Percentiles rank a stretch among this genome's conserved stretches.
Conservation (phyloP, 2,797 vertebrate genomes). For the Petrocephalus sullivani region DNA sequence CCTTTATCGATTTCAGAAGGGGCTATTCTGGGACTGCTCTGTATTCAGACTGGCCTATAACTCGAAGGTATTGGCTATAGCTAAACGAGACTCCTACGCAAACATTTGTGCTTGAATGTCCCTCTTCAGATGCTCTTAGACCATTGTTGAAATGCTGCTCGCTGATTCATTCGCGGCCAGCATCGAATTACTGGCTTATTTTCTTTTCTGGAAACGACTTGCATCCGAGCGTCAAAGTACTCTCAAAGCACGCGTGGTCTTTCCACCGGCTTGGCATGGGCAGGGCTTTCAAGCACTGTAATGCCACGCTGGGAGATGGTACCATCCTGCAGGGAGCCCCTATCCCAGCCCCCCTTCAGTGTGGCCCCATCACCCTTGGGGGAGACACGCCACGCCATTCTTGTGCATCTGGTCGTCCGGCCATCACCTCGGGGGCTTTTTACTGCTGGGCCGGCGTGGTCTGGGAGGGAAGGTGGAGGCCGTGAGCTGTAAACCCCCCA, state of each 20-base stretch:
- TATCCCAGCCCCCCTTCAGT: not conserved
- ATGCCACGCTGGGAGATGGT: not conserved
- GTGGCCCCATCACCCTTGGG: not conserved
- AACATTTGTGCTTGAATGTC: not conserved
- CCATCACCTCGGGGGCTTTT: not conserved
- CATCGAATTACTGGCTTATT: not conserved
- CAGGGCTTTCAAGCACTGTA: not conserved
- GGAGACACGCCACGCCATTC: not conserved
- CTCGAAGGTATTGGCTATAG: not conserved
- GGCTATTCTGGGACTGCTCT: not conserved
- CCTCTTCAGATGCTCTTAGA: not conserved
- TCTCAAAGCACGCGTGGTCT: not conserved
- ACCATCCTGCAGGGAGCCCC: not conserved
- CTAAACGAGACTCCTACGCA: not conserved
- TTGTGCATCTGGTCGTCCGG: not conserved
- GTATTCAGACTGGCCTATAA: not conserved
- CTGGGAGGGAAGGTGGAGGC: not conserved
- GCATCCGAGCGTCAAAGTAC: not conserved
- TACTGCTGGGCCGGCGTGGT: not conserved
- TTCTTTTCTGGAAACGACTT: not conserved
- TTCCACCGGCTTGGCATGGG: not conserved
- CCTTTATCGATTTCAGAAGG: conserved; percentile 10
- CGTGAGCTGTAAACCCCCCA: not conserved
- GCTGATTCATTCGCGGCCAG: not conserved
- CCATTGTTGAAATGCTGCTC: not conserved